phyloP scores from a whole-genome alignment of 2,113 vertebrate genomes.

The Hystrix brachyura region DNA sequence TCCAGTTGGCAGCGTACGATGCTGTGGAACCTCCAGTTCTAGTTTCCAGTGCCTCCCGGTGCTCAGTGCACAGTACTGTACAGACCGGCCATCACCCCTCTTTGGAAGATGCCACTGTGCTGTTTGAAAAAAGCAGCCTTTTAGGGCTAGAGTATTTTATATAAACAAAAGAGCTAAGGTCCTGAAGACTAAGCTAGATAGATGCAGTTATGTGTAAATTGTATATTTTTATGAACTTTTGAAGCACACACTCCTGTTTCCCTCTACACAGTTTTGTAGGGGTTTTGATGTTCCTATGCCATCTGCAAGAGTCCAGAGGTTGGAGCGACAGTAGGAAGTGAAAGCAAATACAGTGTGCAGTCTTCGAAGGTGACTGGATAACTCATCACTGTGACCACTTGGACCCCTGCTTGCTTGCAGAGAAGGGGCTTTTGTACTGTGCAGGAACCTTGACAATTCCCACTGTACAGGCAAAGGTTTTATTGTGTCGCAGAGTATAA shows the following conservation, averaged over 20 bases:
- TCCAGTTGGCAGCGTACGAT: conserved; percentile 16
- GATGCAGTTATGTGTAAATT: conserved; percentile 82
- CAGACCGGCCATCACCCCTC: background rate
- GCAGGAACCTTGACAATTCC: background rate
- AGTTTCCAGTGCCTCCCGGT: conserved; percentile 23
- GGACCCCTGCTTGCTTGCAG: background rate
- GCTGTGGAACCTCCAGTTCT: background rate
- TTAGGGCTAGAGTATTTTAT: conserved; percentile 87
- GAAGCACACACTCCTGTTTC: conserved; percentile 79
- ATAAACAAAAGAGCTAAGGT: conserved; percentile 77
- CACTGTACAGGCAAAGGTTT: background rate
- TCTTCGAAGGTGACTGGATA: background rate
- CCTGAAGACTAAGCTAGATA: conserved; percentile 67
- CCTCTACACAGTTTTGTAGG: conserved; percentile 62
- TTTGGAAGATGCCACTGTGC: conserved; percentile 84
- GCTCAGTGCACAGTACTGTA: conserved; percentile 30
- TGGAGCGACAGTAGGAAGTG: conserved; percentile 49
- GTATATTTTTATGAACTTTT: conserved; percentile 89
- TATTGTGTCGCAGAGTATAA: background rate
- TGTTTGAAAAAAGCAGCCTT: conserved; percentile 82
- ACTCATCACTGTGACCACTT: background rate
- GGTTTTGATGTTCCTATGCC: conserved; percentile 59
- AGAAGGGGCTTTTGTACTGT: background rate
- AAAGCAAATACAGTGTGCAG: background rate
- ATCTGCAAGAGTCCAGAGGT: conserved; percentile 59